Base-by-base conservation (phyloP, 2,888 invertebrate species). In the Lucinisca nassula region DNA sequence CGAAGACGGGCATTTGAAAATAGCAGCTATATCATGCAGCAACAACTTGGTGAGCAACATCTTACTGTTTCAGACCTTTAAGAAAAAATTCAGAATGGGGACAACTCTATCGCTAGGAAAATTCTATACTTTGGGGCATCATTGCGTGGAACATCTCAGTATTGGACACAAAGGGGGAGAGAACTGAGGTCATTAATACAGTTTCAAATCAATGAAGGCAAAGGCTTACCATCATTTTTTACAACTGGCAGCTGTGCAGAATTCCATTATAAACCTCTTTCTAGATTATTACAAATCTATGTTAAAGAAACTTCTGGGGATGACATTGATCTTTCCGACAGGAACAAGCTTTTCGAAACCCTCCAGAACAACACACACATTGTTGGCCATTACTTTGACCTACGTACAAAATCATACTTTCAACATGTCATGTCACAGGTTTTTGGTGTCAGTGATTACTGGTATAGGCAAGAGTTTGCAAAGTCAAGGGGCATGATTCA, bases 161-260 rank as follows among this genome's bases (percentile, higher is more conserved):
- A 91, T 72, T 87, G 87, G 91, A 51, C 70, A 21, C 89, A 91
- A 38, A 73, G 87, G 67, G 14, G 61, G 27, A 85, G 82, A 77
- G 89, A 90, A 70, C 45, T 90, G 12, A 77, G 82, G 58, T 21
- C 82, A 8, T 70, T 90, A 37, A 84, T 90, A n/a, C 91, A 91
- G 45, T 92, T 32, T 77, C 76, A 92, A 72, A 89, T 88, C 10
- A 88, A 90, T 82, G 72, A 87, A 67, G 88, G 90, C 1, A 55
- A 83, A n/a, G 90, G 92, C 17, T 49, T 90, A 1, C 83, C 85
- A 21, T 79, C 85, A 21, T 72, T 80, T 40, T 88, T 88, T 67
- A 79, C 75, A 21, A 88, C 88, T 49, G 82, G 85, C 24, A 88
- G 88, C 32, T 88, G 86, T 51, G 76, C 88, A 30, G 61, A 61